Base-by-base conservation (phyloP, 2,113 vertebrate genomes). In the Trematomus loennbergii region DNA sequence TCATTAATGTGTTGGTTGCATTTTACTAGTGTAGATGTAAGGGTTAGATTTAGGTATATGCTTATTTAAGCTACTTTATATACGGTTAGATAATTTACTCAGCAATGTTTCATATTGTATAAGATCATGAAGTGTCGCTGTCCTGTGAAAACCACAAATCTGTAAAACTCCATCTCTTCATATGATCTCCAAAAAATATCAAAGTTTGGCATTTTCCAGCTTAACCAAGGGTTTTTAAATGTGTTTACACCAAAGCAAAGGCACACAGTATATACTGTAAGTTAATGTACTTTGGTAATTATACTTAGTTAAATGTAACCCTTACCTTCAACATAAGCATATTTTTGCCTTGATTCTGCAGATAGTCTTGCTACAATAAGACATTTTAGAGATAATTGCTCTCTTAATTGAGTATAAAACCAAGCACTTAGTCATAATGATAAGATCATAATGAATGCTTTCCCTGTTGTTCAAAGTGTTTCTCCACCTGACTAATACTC, bases 401-500 rank as follows among this genome's bases (percentile, higher is more conserved):
- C 13, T 12, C 2, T 0, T 72, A 85, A 72, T 43, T 29, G 4
- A 9, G 18, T 29, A 29, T 29, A 40, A 40, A 40, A 40, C 36
- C 36, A 40, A 7, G 36, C 54, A 50, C 66, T 18, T 29, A 12
- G 33, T 59, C 25, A 54, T 55, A 9, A 60, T 61, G 36, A 72
- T 71, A 45, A 63, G 12, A 54, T 43, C 52, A 48, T 13, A 48
- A 71, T 74, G 40, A 62, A 58, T 60, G 73, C 29, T 25, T 0
- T 50, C 43, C 54, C 70, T 55, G 71, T 80, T 81, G 61, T 75
- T 79, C 57, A 70, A 20, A 46, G 12, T 48, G 29, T 70, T 46
- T 4, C 29, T 22, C 33, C 36, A 5, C 33, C 57, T 46, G 59
- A 52, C 13, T 62, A 9, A 48, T 0, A 53, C 9, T 52, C 7